Evolutionary conservation across 2,888 invertebrate species (phyloP).

Genomic region (Drosophila greeni): DNA sequence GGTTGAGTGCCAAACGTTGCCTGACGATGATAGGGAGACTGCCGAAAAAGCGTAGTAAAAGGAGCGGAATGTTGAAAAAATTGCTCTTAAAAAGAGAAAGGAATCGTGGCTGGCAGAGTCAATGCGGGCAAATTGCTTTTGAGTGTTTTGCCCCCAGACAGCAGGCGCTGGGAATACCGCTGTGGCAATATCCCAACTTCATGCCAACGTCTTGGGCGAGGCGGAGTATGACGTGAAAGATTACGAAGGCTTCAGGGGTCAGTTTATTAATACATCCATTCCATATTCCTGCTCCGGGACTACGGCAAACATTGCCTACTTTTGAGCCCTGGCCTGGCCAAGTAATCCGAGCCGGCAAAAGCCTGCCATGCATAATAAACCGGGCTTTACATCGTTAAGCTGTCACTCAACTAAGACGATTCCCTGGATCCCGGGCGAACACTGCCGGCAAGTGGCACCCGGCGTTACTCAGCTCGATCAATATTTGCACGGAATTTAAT

Average conservation of each 20-base stretch:
- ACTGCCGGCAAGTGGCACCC: conserved; percentile 1
- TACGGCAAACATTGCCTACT: conserved; percentile 35
- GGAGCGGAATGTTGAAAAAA: conserved; percentile 30
- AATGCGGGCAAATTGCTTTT: conserved; percentile 60
- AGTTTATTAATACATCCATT: conserved; percentile 40
- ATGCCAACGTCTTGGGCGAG: conserved; percentile 24
- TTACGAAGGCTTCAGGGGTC: conserved; percentile 13
- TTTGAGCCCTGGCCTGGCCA: conserved; percentile 6
- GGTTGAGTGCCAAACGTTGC: conserved; percentile 71
- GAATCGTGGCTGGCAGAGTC: conserved; percentile 41
- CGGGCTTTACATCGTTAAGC: conserved; percentile 69
- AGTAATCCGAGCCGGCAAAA: conserved; percentile 39
- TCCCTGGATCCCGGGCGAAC: background rate
- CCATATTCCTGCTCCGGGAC: background rate
- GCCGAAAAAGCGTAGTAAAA: conserved; percentile 41
- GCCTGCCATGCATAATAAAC: conserved; percentile 67
- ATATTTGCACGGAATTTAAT: conserved; percentile 77
- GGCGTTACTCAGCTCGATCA: conserved; percentile 46
- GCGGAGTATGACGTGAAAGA: conserved; percentile 9
- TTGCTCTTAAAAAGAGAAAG: conserved; percentile 18
- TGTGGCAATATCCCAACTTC: conserved; percentile 21
- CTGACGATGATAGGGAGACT: conserved; percentile 51
- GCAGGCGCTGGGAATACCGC: conserved; percentile 45
- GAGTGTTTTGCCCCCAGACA: conserved; percentile 56
- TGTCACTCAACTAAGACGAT: conserved; percentile 61